Evolutionary conservation across 2,888 invertebrate genomes (phyloP), one percentile per base, ranked within the genome.

Genomic region (Arrhopalites spinosus): DNA sequence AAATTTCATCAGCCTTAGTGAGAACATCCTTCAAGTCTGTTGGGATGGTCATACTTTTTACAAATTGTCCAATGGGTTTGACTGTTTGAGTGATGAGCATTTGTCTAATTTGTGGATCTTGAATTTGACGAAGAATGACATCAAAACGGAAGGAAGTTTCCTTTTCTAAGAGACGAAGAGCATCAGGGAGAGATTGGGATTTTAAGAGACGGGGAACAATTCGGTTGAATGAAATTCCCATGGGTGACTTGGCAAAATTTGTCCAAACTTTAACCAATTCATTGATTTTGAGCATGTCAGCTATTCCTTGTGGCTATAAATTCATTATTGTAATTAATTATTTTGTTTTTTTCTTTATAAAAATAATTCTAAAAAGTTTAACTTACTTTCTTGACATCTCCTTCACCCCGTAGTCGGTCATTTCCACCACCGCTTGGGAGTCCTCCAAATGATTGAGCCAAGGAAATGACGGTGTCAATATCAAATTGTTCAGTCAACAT

Each of bases 61-160:
- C 45, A 59, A 82, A 82, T 69, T 79, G 74, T 15, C 80, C 81
- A 73, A 82, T 78, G 1, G 82, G 82, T 36, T 79, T 74, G 13
- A 82, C 81, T 3, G 80, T 75, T 63, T 82, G 82, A 23, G 76
- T 76, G 11, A 82, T 81, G 50, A 82, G 77, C 25, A 82, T 59
- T 59, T 76, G 71, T 3, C 81, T 69, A 56, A 81, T 74, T 23
- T 68, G 71, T 1, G 78, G 78, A 63, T 82, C 82, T 68, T 80
- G 78, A 8, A 81, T 66, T 64, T 81, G 82, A 30, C 77, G 73
- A 7, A 82, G 75, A 27, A 81, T 78, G 20, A 78, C 64, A 66
- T 82, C 82, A 63, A 81, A 82, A 20, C 81, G 77, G 80, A 82
- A 81, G 1, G 77, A 68, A 64, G 81, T 82, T 75, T 82, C 82